A percentile compares a stretch with the other conserved stretches of the same genome.
Conservation (phyloP, 2,888 invertebrate species). For the Carcina quercana region DNA sequence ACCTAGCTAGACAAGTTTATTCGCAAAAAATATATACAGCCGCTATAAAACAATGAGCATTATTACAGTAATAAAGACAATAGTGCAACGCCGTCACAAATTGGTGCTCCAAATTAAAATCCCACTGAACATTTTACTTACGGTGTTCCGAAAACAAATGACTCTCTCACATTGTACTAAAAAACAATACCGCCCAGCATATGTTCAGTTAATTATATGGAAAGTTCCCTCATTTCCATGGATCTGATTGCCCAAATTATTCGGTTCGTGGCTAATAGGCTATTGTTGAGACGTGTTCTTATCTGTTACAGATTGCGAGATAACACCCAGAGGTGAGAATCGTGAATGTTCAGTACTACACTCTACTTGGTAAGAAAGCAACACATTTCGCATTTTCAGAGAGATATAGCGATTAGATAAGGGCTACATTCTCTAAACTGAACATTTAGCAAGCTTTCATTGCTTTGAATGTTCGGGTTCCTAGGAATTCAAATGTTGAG, state of each 20-base stretch:
- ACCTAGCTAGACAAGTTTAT: too few species aligned
- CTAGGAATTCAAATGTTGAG: too few species aligned
- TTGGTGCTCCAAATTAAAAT: constrained; percentile 5
- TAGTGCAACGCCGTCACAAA: constrained; percentile 1
- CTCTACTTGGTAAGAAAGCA: too few species aligned
- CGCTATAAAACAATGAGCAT: too few species aligned
- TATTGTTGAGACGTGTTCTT: constrained; percentile 45
- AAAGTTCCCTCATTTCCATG: constrained; percentile 25
- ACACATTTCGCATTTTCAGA: too few species aligned
- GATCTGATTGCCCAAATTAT: constrained; percentile 34
- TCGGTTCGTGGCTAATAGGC: constrained; percentile 35
- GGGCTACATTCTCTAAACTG: neutral
- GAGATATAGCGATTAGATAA: too few species aligned
- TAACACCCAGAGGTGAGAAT: constrained; percentile 36
- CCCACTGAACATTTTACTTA: constrained; percentile 18
- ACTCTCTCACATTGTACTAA: constrained; percentile 10
- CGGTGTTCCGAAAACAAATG: constrained; percentile 10
- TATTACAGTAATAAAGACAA: constrained; percentile 2
- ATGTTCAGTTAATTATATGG: constrained; percentile 4
- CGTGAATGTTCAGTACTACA: constrained; percentile 19
- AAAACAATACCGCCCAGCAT: constrained; percentile 4
- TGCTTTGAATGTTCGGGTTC: neutral
- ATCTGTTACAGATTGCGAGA: constrained; percentile 54
- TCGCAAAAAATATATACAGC: too few species aligned
- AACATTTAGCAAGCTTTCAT: neutral